phyloP scores from a whole-genome alignment of 2,113 vertebrate genomes.

The Perccottus glenii region DNA sequence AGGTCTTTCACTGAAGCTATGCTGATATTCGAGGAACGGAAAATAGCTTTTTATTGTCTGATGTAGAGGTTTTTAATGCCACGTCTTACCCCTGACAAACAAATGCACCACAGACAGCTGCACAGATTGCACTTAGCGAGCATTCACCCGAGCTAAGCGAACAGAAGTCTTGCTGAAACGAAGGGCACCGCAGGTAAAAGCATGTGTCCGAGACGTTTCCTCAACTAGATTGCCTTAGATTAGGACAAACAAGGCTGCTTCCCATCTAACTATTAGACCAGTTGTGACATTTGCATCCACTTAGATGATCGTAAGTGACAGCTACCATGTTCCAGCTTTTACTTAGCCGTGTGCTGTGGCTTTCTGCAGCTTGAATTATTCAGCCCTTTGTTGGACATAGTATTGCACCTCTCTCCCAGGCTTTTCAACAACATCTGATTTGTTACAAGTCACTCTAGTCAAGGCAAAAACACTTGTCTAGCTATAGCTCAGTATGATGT shows the following conservation, averaged over 20 bases:
- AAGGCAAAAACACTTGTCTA: conserved; percentile 43
- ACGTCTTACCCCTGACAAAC: conserved; percentile 47
- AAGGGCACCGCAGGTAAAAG: conserved; percentile 64
- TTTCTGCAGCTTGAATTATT: conserved; percentile 67
- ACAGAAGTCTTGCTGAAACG: conserved; percentile 44
- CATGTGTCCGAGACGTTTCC: conserved; percentile 42
- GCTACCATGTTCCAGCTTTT: conserved; percentile 65
- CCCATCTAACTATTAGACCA: conserved; percentile 41
- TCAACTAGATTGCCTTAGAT: conserved; percentile 40
- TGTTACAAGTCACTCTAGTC: conserved; percentile 43
- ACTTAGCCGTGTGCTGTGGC: conserved; percentile 45
- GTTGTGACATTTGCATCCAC: conserved; percentile 69
- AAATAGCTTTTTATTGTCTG: conserved; percentile 60
- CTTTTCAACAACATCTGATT: conserved; percentile 60
- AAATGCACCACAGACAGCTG: conserved; percentile 59
- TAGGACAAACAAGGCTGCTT: conserved; percentile 49
- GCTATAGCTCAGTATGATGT: conserved; percentile 28
- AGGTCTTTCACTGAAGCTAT: conserved; percentile 29
- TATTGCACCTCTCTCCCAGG: conserved; percentile 62
- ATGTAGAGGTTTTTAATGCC: conserved; percentile 36
- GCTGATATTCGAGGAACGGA: conserved; percentile 53
- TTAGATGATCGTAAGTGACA: conserved; percentile 72
- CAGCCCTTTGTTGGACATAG: conserved; percentile 61
- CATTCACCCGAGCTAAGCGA: conserved; percentile 52
- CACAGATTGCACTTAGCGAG: conserved; percentile 63